phyloP scores from a whole-genome alignment of 2,888 invertebrate genomes.

The Pseudanteris insignis region DNA sequence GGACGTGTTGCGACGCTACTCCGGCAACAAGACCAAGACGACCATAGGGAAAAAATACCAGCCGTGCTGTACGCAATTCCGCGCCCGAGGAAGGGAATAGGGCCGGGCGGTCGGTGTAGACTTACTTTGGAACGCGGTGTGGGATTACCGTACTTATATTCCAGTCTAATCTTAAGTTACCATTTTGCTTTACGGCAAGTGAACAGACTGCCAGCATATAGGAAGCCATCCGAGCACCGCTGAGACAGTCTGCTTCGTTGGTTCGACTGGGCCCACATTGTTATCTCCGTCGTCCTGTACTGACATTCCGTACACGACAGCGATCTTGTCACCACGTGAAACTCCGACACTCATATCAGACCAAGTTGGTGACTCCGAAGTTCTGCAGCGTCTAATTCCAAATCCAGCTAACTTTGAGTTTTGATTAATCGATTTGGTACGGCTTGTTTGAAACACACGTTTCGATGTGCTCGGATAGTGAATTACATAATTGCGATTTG shows the following conservation, averaged over 20 bases:
- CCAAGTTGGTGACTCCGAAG: no score
- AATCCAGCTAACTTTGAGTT: no score
- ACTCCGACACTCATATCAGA: no score
- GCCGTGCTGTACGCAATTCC: conserved; percentile 56
- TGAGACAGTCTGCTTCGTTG: conserved; percentile 60
- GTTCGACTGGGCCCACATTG: conserved; percentile 58
- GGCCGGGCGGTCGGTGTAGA: conserved; percentile 57
- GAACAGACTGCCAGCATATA: conserved; percentile 67
- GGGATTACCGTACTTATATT: conserved; percentile 66
- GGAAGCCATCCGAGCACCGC: conserved; percentile 65
- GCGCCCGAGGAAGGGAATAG: conserved; percentile 50
- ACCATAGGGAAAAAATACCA: not conserved
- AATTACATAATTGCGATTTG: no score
- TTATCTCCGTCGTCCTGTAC: conserved; percentile 39
- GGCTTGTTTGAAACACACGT: no score
- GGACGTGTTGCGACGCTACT: not conserved
- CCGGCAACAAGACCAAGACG: conserved; percentile 1
- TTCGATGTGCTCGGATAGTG: no score
- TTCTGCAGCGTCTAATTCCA: not conserved
- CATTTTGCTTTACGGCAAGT: conserved; percentile 66
- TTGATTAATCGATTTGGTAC: no score
- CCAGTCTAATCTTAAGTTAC: conserved; percentile 66
- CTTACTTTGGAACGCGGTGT: conserved; percentile 65
- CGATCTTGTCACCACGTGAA: conserved; percentile 2
- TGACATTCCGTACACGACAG: conserved; percentile 18